These are phyloP conservation scores for Centropus bengalensis DNA, from an alignment of 2,113 vertebrate genomes.

Conservation along the genomic window DNA sequence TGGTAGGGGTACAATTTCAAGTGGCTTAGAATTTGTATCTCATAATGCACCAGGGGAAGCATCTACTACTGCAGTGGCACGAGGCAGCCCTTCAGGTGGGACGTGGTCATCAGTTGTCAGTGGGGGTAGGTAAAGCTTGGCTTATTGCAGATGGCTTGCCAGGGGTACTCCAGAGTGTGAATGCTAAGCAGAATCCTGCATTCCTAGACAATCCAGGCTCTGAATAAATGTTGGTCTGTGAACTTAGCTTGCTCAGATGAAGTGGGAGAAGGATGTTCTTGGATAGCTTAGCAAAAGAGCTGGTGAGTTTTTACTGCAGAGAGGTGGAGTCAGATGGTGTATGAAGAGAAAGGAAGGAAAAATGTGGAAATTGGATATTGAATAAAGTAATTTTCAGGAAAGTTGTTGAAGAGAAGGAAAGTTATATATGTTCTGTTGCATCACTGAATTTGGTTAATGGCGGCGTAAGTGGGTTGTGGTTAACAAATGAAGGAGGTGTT, in stretches of 20 bases:
- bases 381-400: background rate
- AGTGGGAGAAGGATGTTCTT: background rate
- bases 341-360: background rate
- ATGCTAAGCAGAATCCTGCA: background rate
- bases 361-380: background rate
- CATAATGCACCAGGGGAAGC: conserved; percentile 89
- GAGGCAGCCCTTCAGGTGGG: conserved; percentile 92
- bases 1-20: conserved; percentile 87
- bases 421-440: background rate
- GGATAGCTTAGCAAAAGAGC: background rate
- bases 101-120: conserved; percentile 99
- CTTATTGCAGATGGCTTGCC: conserved; percentile 52
- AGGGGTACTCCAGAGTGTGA: conserved; percentile 26
- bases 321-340: background rate
- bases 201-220: conserved; percentile 11
- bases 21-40: conserved; percentile 90
- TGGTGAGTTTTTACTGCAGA: background rate
- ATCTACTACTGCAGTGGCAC: conserved; percentile 80
- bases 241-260: background rate
- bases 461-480: background rate
- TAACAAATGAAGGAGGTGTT: background rate
- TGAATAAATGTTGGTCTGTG: background rate
- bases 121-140: conserved; percentile 85
- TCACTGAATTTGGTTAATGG: background rate
- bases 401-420: background rate